Conservation (phyloP, 2,888 invertebrate species). For the Drosophila pseudotakahashii region DNA sequence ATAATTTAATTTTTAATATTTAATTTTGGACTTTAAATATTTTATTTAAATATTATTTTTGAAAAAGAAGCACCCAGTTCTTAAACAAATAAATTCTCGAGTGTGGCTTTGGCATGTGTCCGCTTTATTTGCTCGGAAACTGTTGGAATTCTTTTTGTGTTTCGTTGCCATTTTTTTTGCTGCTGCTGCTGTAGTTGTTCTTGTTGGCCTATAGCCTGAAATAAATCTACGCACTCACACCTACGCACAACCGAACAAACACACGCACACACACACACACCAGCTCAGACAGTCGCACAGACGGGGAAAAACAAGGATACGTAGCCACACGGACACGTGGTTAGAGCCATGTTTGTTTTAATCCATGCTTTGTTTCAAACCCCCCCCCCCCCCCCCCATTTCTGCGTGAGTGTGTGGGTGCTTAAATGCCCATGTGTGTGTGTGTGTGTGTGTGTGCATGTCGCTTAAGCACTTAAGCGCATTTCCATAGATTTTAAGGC, state of each 20-base stretch:
- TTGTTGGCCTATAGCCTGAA: slow-evolving; percentile 15
- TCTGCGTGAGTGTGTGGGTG: slow-evolving; percentile 2
- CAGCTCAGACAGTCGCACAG: slow-evolving; percentile 1
- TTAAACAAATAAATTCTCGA: slow-evolving; percentile 9
- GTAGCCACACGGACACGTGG: slow-evolving; percentile 61
- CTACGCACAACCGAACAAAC: slow-evolving; percentile 2
- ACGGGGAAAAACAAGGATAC: slow-evolving; percentile 20
- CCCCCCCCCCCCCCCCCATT: background rate
- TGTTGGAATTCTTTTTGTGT: slow-evolving; percentile 13
- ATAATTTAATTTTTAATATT: too few species aligned
- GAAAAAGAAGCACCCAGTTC: slow-evolving; percentile 2
- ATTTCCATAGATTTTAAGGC: slow-evolving; percentile 63
- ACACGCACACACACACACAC: too few species aligned
- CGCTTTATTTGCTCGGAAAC: slow-evolving; percentile 15
- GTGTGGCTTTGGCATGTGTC: slow-evolving; percentile 18
- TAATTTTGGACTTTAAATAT: too few species aligned
- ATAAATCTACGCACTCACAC: slow-evolving; percentile 50
- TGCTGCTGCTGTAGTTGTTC: too few species aligned
- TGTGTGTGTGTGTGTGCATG: slow-evolving; percentile 6
- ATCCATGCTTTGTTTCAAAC: slow-evolving; percentile 31
- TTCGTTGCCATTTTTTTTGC: slow-evolving; percentile 1
- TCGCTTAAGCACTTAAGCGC: slow-evolving; percentile 58
- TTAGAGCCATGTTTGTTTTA: slow-evolving; percentile 54
- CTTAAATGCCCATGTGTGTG: background rate
- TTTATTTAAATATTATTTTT: too few species aligned